A percentile compares a stretch with the other conserved stretches of the same genome.
Conservation (phyloP, 1,140 invertebrate species). For the Atta texana region DNA sequence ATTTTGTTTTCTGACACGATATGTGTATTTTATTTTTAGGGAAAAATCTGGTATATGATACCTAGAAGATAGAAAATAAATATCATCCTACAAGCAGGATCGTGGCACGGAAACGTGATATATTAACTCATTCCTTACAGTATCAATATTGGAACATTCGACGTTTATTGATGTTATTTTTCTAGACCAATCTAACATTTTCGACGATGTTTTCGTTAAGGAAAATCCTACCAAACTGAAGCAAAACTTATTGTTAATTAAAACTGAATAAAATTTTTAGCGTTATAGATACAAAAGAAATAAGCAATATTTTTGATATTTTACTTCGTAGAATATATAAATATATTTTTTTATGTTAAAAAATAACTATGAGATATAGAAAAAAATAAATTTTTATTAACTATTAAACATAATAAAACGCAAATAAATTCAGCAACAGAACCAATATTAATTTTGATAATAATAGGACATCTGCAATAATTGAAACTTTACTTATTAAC, state of each 20-base stretch:
- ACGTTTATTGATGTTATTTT: conserved; percentile 23
- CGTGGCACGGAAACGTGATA: not conserved
- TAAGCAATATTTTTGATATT: not conserved
- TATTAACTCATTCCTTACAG: conserved; percentile 11
- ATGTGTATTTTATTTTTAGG: conserved; percentile 23
- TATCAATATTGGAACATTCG: conserved; percentile 30
- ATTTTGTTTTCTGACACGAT: not conserved
- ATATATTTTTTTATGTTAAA: not conserved
- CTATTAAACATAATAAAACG: not conserved
- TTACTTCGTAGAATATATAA: not conserved
- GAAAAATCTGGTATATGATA: conserved; percentile 11
- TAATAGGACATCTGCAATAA: not conserved
- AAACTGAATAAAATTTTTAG: not conserved
- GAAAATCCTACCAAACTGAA: not conserved
- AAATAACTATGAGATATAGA: not conserved
- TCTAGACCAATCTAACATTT: not conserved
- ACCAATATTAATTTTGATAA: not conserved
- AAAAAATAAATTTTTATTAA: not conserved
- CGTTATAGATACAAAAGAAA: not conserved
- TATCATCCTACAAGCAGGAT: not conserved
- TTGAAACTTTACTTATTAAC: not conserved
- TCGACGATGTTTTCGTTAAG: conserved; percentile 2
- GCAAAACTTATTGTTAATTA: not conserved
- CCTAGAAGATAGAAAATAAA: conserved; percentile 18
- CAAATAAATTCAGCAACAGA: not conserved